A percentile compares a stretch with the other conserved stretches of the same genome.
These are phyloP conservation scores for Syngnathus rostellatus DNA, from an alignment of 2,797 vertebrate species.

Conservation along the genomic window DNA sequence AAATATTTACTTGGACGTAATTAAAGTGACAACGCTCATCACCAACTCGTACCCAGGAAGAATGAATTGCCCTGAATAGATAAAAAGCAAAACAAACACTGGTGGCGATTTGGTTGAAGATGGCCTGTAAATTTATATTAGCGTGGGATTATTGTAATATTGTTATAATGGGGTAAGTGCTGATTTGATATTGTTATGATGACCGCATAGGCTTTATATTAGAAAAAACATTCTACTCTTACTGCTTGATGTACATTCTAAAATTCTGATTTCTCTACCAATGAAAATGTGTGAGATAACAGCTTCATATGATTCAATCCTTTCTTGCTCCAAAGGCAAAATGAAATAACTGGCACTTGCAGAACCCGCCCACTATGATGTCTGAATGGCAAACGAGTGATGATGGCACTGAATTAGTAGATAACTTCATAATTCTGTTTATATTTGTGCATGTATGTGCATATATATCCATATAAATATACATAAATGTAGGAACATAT, in stretches of 20 bases:
- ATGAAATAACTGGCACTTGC: not conserved
- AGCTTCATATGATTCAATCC: not conserved
- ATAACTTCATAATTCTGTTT: not conserved
- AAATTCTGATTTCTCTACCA: not conserved
- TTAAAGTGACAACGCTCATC: slow-evolving; percentile 84
- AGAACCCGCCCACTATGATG: not conserved
- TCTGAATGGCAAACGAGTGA: not conserved
- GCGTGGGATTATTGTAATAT: not conserved
- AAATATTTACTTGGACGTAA: slow-evolving; percentile 94
- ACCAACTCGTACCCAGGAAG: slow-evolving; percentile 24
- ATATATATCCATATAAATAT: too few species aligned
- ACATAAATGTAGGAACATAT: too few species aligned
- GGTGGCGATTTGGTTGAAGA: slow-evolving; percentile 21
- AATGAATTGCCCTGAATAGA: slow-evolving; percentile 34
- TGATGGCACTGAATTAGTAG: not conserved
- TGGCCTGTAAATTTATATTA: slow-evolving; percentile 13
- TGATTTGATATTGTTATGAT: not conserved
- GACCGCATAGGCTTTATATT: not conserved
- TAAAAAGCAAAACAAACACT: slow-evolving; percentile 33
- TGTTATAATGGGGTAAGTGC: not conserved
- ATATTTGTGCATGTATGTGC: too few species aligned
- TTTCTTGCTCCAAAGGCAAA: not conserved
- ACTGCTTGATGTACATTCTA: not conserved
- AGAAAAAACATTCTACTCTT: not conserved
- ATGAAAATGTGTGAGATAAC: not conserved